These are phyloP conservation scores for Caenorhabditis sp. DNA, from an alignment of 2,888 invertebrate genomes.

Conservation along the genomic window DNA sequence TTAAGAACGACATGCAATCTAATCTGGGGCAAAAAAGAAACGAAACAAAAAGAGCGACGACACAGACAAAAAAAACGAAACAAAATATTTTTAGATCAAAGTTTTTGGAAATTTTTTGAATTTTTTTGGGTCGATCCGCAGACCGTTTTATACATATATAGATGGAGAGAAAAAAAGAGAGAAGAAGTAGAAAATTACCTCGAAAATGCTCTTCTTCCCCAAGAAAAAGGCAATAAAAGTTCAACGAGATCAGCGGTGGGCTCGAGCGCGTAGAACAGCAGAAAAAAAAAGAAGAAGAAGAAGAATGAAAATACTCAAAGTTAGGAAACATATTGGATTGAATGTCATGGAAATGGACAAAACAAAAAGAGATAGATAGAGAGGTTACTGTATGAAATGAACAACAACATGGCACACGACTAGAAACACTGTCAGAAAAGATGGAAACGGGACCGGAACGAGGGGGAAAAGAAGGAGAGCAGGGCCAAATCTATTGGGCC, in stretches of 20 bases:
- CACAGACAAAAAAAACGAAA: background rate
- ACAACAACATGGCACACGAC: background rate
- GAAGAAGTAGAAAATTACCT: too few relatives aligned
- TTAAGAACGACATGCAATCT: background rate
- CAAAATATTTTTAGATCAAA: background rate
- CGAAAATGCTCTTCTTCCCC: background rate
- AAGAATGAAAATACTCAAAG: too few relatives aligned
- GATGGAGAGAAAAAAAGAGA: too few relatives aligned
- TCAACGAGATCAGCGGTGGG: too few relatives aligned
- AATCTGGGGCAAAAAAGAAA: background rate
- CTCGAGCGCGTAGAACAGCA: too few relatives aligned
- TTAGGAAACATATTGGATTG: too few relatives aligned
- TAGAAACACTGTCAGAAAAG: background rate
- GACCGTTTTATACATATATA: background rate
- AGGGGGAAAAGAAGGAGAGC: too few relatives aligned
- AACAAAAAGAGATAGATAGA: background rate
- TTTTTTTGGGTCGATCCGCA: background rate
- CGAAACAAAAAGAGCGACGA: background rate
- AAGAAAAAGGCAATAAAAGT: too few relatives aligned
- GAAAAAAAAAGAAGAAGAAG: too few relatives aligned
- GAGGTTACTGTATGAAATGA: background rate
- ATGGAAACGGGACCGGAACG: background rate
- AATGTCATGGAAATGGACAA: too few relatives aligned
- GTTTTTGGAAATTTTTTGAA: background rate
- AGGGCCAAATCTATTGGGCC: too few relatives aligned